Evolutionary conservation across 2,113 vertebrate species (phyloP).

Genomic region (Gnathonemus echidnorhynchus): DNA sequence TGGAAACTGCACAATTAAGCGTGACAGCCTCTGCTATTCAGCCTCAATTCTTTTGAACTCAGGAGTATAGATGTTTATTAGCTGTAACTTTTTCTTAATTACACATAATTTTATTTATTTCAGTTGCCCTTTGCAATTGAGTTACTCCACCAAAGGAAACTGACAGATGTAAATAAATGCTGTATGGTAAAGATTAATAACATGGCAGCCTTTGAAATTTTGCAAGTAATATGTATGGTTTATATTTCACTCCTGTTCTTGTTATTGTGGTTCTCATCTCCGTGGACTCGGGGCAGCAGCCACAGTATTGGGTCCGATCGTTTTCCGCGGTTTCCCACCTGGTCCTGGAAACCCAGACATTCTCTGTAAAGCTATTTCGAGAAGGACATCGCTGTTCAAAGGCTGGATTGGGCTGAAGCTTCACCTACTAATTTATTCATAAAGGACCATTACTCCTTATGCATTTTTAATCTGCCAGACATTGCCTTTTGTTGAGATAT

Average conservation of each 20-base stretch:
- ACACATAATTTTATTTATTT: neutral
- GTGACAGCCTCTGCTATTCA: neutral
- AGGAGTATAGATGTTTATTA: neutral
- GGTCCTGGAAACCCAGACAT: constrained; percentile 20
- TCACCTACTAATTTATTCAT: constrained; percentile 94
- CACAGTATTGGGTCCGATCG: neutral
- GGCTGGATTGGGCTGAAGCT: constrained; percentile 62
- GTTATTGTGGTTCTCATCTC: neutral
- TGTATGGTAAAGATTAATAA: neutral
- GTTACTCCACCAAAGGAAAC: neutral
- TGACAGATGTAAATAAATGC: neutral
- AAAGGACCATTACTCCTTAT: constrained; percentile 91
- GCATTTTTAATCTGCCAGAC: constrained; percentile 87
- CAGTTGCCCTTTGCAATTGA: neutral
- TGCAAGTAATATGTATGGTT: neutral
- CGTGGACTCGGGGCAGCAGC: neutral
- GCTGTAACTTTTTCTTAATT: neutral
- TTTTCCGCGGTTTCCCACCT: neutral
- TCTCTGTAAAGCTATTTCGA: constrained; percentile 20
- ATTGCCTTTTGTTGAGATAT: constrained; percentile 88
- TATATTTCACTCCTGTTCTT: neutral
- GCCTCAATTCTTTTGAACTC: neutral
- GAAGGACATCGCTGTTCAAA: constrained; percentile 4
- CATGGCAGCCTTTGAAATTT: neutral
- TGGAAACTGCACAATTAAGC: constrained; percentile 2